A percentile compares a stretch with the other conserved stretches of the same genome.
Evolutionary conservation across 2,113 vertebrate genomes (phyloP).

Genomic region (Ailuropoda melanoleuca): DNA sequence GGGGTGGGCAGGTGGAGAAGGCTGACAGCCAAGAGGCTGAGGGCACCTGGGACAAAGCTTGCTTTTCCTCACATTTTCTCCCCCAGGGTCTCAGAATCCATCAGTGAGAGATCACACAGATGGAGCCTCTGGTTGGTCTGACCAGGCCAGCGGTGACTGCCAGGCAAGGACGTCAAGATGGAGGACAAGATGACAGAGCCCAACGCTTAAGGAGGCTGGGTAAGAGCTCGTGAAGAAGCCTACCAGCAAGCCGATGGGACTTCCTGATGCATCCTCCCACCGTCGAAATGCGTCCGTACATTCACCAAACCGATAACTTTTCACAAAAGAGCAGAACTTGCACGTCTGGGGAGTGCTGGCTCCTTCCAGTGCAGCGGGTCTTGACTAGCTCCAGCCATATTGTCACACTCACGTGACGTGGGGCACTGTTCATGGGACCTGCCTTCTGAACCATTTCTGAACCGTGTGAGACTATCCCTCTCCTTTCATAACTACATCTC

Average conservation of each 20-base stretch:
- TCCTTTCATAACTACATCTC: background rate
- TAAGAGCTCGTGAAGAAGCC: constrained; percentile 31
- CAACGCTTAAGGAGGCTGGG: background rate
- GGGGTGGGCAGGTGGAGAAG: background rate
- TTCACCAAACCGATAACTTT: background rate
- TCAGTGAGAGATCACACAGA: background rate
- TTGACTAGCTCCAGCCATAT: background rate
- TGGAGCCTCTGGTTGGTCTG: background rate
- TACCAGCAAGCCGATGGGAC: background rate
- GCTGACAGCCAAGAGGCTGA: background rate
- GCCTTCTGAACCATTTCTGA: background rate
- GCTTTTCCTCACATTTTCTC: background rate
- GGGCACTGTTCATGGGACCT: background rate
- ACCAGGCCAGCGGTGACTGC: background rate
- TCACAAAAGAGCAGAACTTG: background rate
- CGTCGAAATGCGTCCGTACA: background rate
- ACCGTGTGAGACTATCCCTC: background rate
- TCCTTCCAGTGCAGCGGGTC: background rate
- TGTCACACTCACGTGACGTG: background rate
- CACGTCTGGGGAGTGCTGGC: background rate
- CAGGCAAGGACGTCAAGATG: background rate
- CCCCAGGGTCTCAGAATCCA: background rate
- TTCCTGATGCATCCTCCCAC: background rate
- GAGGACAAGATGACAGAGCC: constrained; percentile 42
- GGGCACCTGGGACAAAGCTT: background rate